Conservation (phyloP, 2,888 invertebrate species). For the Mythimna loreyi region DNA sequence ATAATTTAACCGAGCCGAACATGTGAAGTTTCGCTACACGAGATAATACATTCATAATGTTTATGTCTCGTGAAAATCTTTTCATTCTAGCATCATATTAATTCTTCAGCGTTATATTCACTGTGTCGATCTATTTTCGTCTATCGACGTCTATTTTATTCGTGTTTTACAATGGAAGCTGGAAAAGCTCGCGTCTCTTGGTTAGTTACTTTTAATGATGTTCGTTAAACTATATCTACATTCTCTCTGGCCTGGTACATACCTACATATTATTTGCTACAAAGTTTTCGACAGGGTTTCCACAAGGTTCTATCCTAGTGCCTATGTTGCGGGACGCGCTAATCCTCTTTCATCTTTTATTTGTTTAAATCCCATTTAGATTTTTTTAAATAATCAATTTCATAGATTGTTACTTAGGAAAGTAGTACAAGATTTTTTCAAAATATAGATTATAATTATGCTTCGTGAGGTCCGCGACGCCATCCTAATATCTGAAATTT, state of each 20-base stretch:
- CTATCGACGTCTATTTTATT: conserved; percentile 34
- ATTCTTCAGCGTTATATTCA: conserved; percentile 12
- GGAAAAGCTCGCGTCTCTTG: conserved; percentile 12
- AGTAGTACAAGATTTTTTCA: background rate
- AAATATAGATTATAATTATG: background rate
- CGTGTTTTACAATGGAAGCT: conserved; percentile 19
- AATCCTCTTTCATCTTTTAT: background rate
- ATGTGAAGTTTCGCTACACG: background rate
- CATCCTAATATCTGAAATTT: background rate
- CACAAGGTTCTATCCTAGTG: background rate
- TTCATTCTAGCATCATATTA: background rate
- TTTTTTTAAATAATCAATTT: background rate
- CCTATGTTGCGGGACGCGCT: too few species aligned
- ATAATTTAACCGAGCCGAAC: conserved; percentile 5
- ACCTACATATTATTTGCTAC: too few species aligned
- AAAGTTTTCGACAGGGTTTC: background rate
- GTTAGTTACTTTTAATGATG: background rate
- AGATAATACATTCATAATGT: background rate
- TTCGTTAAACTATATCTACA: background rate
- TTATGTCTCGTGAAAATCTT: conserved; percentile 2
- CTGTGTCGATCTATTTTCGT: conserved; percentile 31
- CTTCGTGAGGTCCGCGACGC: background rate
- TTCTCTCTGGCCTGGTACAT: too few species aligned
- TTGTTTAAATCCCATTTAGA: background rate
- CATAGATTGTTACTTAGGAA: background rate